Percentiles rank a stretch among this genome's conserved stretches.
phyloP scores from a whole-genome alignment of 2,888 invertebrate genomes.

The Stenichneumon culpator region DNA sequence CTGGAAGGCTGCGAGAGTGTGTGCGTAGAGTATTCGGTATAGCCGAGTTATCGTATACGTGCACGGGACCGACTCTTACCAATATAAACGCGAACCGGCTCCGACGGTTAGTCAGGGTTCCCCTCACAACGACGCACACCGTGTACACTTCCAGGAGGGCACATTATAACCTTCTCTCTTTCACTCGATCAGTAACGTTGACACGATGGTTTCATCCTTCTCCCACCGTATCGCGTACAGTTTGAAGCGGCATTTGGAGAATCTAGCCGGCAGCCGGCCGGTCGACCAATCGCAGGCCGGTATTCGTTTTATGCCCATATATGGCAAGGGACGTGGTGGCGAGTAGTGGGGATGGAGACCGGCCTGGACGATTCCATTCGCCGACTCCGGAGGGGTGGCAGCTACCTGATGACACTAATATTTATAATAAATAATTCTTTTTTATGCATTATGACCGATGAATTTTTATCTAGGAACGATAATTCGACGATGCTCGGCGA shows the following conservation, averaged over 20 bases:
- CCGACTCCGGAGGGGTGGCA: constrained; percentile 71
- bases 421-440: constrained; percentile 36
- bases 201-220: constrained; percentile 39
- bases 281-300: constrained; percentile 89
- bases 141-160: constrained; percentile 75
- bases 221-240: constrained; percentile 76
- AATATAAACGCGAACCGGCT: constrained; percentile 63
- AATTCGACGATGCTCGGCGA: neutral
- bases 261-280: constrained; percentile 86
- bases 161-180: constrained; percentile 71
- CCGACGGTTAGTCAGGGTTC: constrained; percentile 80
- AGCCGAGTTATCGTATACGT: constrained; percentile 45
- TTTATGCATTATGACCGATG: neutral
- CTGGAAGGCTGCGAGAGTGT: constrained; percentile 3
- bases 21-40: constrained; percentile 19
- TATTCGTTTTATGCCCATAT: constrained; percentile 93
- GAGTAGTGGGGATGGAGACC: constrained; percentile 86
- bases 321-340: constrained; percentile 90
- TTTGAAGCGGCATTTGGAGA: constrained; percentile 85
- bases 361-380: constrained; percentile 83
- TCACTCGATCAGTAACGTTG: neutral
- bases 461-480: neutral
- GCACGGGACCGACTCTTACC: constrained; percentile 31
- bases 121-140: constrained; percentile 71
- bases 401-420: constrained; percentile 18